Evolutionary conservation across 2,797 vertebrate genomes (phyloP).

Genomic region (Holocentrus rufus): DNA sequence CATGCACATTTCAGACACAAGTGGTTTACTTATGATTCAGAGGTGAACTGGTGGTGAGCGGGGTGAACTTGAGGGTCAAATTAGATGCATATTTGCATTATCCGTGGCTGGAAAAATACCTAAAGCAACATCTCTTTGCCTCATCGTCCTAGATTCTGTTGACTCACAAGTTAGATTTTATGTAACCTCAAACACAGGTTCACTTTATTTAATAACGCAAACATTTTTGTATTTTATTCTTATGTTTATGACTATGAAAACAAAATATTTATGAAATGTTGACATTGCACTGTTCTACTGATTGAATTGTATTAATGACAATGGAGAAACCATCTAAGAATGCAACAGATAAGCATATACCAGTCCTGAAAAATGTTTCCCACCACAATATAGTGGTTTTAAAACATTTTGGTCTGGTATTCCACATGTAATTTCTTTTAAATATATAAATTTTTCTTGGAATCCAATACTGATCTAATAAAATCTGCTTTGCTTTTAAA

Average conservation of each 20-base stretch:
- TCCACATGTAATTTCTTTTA: neutral
- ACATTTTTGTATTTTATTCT: neutral
- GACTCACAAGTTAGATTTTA: slow-evolving; percentile 23
- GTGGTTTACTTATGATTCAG: slow-evolving; percentile 11
- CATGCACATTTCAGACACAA: neutral
- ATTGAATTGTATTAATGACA: neutral
- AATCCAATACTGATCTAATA: too few species aligned
- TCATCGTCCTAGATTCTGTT: slow-evolving; percentile 19
- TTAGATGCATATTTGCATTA: slow-evolving; percentile 16
- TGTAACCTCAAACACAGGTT: slow-evolving; percentile 22
- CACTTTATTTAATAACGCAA: neutral
- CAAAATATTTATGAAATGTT: neutral
- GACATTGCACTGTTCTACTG: neutral
- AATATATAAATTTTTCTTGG: neutral
- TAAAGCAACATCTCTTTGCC: slow-evolving; percentile 17
- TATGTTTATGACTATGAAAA: neutral
- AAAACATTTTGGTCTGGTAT: neutral
- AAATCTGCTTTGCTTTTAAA: neutral
- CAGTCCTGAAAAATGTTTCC: neutral
- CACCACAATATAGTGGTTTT: neutral
- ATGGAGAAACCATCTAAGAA: neutral
- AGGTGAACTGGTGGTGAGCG: slow-evolving; percentile 3
- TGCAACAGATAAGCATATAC: neutral
- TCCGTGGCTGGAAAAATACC: slow-evolving; percentile 30
- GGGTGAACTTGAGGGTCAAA: slow-evolving; percentile 6